Evolutionary conservation across 2,797 vertebrate genomes (phyloP).

Genomic region (Nothura maculosa): DNA sequence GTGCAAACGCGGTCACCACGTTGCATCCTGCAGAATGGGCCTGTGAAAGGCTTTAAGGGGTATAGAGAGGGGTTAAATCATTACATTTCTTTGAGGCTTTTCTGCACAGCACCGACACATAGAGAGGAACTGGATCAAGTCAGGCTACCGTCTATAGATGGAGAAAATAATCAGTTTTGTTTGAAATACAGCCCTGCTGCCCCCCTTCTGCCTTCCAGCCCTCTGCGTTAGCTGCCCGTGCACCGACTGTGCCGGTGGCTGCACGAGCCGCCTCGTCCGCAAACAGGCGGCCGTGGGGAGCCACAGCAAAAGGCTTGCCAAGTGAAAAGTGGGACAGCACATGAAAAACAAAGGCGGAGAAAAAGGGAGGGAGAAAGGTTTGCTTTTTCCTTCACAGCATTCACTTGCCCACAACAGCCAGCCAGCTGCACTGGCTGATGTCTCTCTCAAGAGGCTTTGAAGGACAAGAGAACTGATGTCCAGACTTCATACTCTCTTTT

Average conservation of each 20-base stretch:
- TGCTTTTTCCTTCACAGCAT: background rate
- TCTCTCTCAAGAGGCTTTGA: background rate
- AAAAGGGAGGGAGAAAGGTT: background rate
- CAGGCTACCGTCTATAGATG: background rate
- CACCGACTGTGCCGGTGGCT: background rate
- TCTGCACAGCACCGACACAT: background rate
- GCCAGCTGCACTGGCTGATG: background rate
- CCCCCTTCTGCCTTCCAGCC: background rate
- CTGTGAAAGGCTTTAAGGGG: background rate
- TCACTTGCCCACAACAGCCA: slow-evolving; percentile 14
- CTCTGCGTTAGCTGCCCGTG: background rate
- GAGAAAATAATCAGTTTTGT: slow-evolving; percentile 1
- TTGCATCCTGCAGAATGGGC: background rate
- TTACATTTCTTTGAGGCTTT: background rate
- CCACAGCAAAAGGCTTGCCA: background rate
- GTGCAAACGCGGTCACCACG: background rate
- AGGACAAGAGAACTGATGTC: background rate
- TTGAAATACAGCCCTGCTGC: slow-evolving; percentile 32
- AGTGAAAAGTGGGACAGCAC: slow-evolving; percentile 36
- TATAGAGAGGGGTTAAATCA: background rate
- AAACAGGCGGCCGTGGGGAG: slow-evolving; percentile 12
- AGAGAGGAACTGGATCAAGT: background rate
- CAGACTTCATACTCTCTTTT: slow-evolving; percentile 1
- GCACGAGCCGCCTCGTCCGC: background rate
- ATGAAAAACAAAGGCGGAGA: background rate